phyloP scores from a whole-genome alignment of 2,888 invertebrate genomes.

The Rhagonycha lutea region DNA sequence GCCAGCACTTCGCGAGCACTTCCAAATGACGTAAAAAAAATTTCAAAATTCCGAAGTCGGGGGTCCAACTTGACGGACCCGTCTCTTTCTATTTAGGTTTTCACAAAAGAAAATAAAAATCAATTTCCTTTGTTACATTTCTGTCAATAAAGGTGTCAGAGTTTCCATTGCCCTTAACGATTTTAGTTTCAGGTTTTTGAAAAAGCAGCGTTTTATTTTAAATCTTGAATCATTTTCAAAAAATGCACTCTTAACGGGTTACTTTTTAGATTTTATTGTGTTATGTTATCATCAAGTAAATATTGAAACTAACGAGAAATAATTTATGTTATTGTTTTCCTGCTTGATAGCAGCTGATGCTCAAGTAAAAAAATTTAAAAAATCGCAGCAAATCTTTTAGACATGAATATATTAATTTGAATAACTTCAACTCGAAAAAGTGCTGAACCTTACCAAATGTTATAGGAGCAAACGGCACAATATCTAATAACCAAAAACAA shows the following conservation, averaged over 20 bases:
- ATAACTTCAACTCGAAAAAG: background rate
- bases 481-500: constrained; percentile 16
- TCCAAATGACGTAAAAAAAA: too few relatives aligned
- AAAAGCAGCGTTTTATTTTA: background rate
- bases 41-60: too few relatives aligned
- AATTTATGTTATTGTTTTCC: too few relatives aligned
- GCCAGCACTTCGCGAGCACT: too few relatives aligned
- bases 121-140: background rate
- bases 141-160: background rate
- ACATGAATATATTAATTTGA: background rate
- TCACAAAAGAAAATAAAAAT: background rate
- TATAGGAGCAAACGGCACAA: background rate
- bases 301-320: background rate
- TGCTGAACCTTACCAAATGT: background rate
- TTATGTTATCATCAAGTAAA: background rate
- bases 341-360: too few relatives aligned
- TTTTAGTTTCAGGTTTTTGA: background rate
- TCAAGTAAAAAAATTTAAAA: background rate
- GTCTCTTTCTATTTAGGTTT: background rate
- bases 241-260: background rate
- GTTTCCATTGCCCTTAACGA: background rate
- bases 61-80: too few relatives aligned
- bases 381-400: background rate
- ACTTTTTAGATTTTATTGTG: background rate
- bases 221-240: background rate